phyloP scores from a whole-genome alignment of 2,888 invertebrate genomes.

The Polyommatus iphigenia region DNA sequence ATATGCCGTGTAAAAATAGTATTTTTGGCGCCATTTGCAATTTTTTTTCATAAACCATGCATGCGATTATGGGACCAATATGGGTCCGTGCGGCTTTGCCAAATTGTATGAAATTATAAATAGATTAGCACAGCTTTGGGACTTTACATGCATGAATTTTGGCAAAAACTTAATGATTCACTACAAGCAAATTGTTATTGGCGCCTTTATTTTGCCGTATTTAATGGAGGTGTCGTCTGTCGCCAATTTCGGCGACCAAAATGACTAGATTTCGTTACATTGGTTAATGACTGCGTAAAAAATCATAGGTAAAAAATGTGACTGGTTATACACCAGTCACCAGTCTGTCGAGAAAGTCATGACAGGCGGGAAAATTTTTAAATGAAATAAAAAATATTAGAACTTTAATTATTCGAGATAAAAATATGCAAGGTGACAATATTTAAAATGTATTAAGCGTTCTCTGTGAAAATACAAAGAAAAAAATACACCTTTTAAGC shows the following conservation, averaged over 20 bases:
- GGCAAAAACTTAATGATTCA: too few species aligned
- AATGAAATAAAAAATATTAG: too few species aligned
- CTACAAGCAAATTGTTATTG: neutral
- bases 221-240: constrained; percentile 2
- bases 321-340: too few species aligned
- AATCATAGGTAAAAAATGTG: too few species aligned
- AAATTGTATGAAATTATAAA: constrained; percentile 24
- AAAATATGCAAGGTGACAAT: too few species aligned
- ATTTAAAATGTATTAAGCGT: too few species aligned
- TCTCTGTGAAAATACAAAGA: too few species aligned
- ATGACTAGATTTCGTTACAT: neutral
- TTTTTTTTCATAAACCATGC: neutral
- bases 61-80: neutral
- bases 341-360: too few species aligned
- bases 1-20: neutral
- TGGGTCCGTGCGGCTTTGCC: neutral
- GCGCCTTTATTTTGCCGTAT: neutral
- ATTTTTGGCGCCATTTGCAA: neutral
- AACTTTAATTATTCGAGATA: too few species aligned
- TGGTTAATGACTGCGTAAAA: neutral
- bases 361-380: too few species aligned
- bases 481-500: too few species aligned
- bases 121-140: constrained; percentile 10
- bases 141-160: constrained; percentile 4
- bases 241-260: neutral